Conservation (phyloP, 1,140 invertebrate genomes). For the Drosophila novamexicana region DNA sequence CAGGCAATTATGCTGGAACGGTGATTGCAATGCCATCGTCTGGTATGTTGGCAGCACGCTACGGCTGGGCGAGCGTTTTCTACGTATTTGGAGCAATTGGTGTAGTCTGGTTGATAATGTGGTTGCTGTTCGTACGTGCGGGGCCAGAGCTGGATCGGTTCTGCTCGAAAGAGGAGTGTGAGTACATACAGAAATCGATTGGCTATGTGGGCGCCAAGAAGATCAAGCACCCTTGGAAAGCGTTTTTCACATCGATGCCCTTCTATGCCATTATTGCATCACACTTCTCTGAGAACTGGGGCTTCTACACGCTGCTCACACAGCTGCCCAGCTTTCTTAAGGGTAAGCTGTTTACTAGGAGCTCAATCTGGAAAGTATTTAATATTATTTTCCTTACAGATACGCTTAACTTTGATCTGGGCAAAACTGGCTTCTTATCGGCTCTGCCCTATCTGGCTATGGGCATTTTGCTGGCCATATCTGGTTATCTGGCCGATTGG, state of each 20-base stretch:
- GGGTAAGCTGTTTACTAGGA: constrained; percentile 85
- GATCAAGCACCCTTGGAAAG: constrained; percentile 90
- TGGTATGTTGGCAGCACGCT: constrained; percentile 88
- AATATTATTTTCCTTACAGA: constrained; percentile 85
- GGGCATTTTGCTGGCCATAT: constrained; percentile 91
- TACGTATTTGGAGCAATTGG: constrained; percentile 93
- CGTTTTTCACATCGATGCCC: constrained; percentile 91
- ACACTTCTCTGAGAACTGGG: constrained; percentile 98
- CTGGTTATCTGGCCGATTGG: constrained; percentile 93
- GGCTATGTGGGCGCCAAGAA: constrained; percentile 75
- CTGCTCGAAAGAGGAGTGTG: constrained; percentile 90
- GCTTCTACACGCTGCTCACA: constrained; percentile 96
- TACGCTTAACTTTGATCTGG: constrained; percentile 89
- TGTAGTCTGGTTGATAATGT: constrained; percentile 89
- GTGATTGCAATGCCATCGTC: constrained; percentile 92
- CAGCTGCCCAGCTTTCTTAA: constrained; percentile 96
- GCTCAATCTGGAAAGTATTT: background rate
- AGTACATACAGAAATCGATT: constrained; percentile 88
- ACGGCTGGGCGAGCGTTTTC: constrained; percentile 95
- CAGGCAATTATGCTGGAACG: constrained; percentile 93
- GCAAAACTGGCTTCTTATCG: constrained; percentile 91
- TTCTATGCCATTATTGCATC: constrained; percentile 96
- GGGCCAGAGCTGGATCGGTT: constrained; percentile 90
- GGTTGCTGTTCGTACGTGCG: constrained; percentile 90
- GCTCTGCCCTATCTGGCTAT: constrained; percentile 94